A percentile compares a stretch with the other conserved stretches of the same genome.
Conservation (phyloP, 2,797 vertebrate genomes). For the Girardinus metallicus region DNA sequence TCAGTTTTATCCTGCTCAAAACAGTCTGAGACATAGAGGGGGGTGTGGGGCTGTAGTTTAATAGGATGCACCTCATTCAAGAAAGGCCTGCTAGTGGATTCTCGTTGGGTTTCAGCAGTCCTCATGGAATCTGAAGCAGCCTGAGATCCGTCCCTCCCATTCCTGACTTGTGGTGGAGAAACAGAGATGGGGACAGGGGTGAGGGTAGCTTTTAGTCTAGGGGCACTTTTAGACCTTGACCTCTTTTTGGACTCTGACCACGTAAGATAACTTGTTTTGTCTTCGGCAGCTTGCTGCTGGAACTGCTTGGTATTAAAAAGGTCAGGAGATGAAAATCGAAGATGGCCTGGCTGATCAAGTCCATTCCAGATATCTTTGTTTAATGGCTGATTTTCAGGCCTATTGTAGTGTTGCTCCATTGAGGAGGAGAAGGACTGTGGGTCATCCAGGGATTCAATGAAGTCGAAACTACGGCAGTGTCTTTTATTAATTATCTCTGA, state of each 20-base stretch:
- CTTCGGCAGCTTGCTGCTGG: conserved; percentile 68
- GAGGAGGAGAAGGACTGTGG: conserved; percentile 75
- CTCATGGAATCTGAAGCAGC: conserved; percentile 74
- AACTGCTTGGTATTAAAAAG: conserved; percentile 79
- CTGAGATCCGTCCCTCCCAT: conserved; percentile 81
- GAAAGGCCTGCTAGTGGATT: conserved; percentile 80
- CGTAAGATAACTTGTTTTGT: conserved; percentile 74
- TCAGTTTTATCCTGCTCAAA: conserved; percentile 76
- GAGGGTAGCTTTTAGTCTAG: conserved; percentile 85
- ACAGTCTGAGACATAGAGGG: conserved; percentile 89
- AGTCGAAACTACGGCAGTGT: conserved; percentile 97
- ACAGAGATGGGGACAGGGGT: conserved; percentile 86
- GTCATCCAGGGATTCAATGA: conserved; percentile 92
- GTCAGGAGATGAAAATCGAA: conserved; percentile 84
- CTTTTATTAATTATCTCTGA: conserved; percentile 93
- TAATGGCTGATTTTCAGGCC: conserved; percentile 72
- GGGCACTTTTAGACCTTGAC: conserved; percentile 89
- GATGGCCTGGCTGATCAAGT: conserved; percentile 78
- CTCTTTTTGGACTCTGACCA: conserved; percentile 85
- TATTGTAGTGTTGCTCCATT: conserved; percentile 82
- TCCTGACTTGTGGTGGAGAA: conserved; percentile 76
- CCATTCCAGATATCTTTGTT: conserved; percentile 82
- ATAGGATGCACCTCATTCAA: conserved; percentile 96
- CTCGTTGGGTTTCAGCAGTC: conserved; percentile 79
- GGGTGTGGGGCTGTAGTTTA: conserved; percentile 93